Evolutionary conservation across 2,113 vertebrate genomes (phyloP), one percentile per base, ranked within the genome.

Genomic region (Pipra filicauda): DNA sequence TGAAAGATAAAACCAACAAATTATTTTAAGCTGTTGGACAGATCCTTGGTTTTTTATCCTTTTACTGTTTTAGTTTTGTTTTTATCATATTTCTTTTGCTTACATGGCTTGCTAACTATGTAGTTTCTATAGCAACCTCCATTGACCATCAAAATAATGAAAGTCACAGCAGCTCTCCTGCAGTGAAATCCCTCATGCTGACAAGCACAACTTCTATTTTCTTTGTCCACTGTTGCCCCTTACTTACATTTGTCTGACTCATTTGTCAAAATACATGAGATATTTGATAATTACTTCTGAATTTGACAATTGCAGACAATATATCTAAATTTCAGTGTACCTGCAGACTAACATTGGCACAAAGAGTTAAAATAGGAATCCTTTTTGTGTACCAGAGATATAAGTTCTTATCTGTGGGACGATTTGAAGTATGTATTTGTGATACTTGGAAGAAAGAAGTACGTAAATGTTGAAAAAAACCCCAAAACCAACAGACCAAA

Each of bases 41-140:
- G 54, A 97, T 92, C 70, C 78, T 95, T 95, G 87, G 28, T 14
- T 5, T 93, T 62, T 74, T 73, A 73, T 80, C 79, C 37, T 89
- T 75, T 77, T 61, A 64, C 81, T 72, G 8, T 35, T 82, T 72
- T 81, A 85, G 69, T 91, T 97, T 96, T 94, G 72, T 70, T 94
- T 97, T 97, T 97, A 94, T 93, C 76, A 93, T 96, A 96, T 97
- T 95, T 93, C 94, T 97, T 97, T 96, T 95, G 64, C 67, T 89
- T 97, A 57, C 27, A 43, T 93, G 91, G 85, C 92, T 97, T 95
- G 72, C 94, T 98, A 98, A 97, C 91, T 95, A 93, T 90, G 96
- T 97, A 96, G 98, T 98, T 98, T 98, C 98, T 98, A 98, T 98
- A 97, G 98, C 98, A 98, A 98, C 98, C 96, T 94, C 96, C 93